These are phyloP conservation scores for Strigamia crassipes DNA, from an alignment of 2,888 invertebrate species.

Conservation along the genomic window DNA sequence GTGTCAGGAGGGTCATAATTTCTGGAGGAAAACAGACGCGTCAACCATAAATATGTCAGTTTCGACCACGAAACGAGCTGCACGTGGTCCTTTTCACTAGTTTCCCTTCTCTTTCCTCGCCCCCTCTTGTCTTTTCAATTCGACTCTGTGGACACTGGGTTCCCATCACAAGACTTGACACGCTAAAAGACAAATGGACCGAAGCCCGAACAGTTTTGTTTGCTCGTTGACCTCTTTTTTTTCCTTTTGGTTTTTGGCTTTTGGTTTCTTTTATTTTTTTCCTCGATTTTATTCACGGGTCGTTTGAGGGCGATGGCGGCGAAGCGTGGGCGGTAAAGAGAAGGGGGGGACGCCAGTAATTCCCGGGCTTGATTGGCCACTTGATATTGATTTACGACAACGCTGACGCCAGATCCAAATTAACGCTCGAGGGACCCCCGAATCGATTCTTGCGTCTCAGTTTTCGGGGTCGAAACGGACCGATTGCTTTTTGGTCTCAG, in stretches of 20 bases:
- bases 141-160: not conserved
- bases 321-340: constrained; percentile 12
- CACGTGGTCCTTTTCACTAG: not conserved
- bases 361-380: constrained; percentile 25
- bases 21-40: constrained; percentile 31
- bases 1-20: constrained; percentile 43
- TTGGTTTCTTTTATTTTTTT: not conserved
- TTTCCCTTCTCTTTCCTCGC: not conserved
- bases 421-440: constrained; percentile 8
- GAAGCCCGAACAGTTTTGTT: not conserved
- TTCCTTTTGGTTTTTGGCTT: not conserved
- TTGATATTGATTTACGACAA: constrained; percentile 30
- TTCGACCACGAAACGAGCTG: constrained; percentile 25
- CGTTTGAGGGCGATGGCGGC: constrained; percentile 27
- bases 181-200: not conserved
- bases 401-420: constrained; percentile 26
- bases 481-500: not conserved
- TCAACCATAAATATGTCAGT: constrained; percentile 18
- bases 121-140: not conserved
- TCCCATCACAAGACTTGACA: not conserved
- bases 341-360: constrained; percentile 1
- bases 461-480: not conserved
- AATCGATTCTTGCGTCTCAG: constrained; percentile 17
- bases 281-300: constrained; percentile 14
- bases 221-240: constrained; percentile 1